Evolutionary conservation across 1,140 invertebrate genomes (phyloP).

Genomic region (Anoplophora glabripennis): DNA sequence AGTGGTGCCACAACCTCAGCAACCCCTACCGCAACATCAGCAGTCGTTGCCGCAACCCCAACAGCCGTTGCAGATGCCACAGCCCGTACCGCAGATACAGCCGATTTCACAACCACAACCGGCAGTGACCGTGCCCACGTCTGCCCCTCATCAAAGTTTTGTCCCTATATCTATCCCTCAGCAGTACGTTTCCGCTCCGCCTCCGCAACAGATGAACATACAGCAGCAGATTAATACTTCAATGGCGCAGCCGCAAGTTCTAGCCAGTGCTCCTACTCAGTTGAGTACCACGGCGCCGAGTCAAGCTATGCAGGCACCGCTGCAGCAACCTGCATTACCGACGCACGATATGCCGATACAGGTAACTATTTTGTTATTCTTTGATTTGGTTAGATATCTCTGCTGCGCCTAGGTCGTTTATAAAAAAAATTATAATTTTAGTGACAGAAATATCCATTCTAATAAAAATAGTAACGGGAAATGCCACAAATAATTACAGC

Average conservation of each 20-base stretch:
- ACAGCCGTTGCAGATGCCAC: background rate
- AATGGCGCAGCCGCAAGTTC: conserved; percentile 14
- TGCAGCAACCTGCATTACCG: conserved; percentile 3
- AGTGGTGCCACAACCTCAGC: background rate
- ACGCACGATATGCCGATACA: too few species aligned
- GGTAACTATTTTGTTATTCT: too few species aligned
- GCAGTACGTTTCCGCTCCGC: conserved; percentile 1
- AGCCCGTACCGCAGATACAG: conserved; percentile 5
- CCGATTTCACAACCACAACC: background rate
- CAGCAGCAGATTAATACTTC: conserved; percentile 2
- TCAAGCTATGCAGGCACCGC: conserved; percentile 13
- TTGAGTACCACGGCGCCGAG: conserved; percentile 3
- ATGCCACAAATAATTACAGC: too few species aligned
- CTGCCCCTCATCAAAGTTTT: background rate
- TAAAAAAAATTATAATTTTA: too few species aligned
- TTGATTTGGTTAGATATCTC: too few species aligned
- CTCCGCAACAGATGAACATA: conserved; percentile 5
- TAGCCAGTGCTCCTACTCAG: background rate
- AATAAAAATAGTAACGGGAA: too few species aligned
- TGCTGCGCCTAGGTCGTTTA: too few species aligned
- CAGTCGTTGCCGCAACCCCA: background rate
- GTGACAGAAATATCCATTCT: too few species aligned
- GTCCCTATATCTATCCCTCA: conserved; percentile 3
- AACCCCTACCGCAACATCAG: background rate
- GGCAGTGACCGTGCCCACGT: background rate